phyloP scores from a whole-genome alignment of 2,797 vertebrate species.

The Pipistrellus pygmaeus region DNA sequence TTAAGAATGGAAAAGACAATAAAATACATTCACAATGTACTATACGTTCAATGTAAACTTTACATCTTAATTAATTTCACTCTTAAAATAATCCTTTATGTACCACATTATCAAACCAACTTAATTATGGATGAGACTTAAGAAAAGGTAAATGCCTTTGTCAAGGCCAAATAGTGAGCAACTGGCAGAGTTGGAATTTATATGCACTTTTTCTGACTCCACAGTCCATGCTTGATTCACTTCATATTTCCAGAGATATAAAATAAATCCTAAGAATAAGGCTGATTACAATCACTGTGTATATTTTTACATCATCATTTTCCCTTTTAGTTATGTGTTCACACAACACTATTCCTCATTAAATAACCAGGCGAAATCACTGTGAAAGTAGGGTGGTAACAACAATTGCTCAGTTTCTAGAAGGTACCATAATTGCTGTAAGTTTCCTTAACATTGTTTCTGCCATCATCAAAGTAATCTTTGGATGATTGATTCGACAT shows the following conservation, averaged over 20 bases:
- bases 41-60: background rate
- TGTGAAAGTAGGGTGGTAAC: background rate
- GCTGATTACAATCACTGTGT: background rate
- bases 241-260: background rate
- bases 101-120: background rate
- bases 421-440: background rate
- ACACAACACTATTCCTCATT: background rate
- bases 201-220: background rate
- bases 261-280: background rate
- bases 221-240: background rate
- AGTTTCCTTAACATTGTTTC: background rate
- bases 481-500: background rate
- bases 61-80: background rate
- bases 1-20: background rate
- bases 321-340: background rate
- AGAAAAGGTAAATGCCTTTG: background rate
- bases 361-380: background rate
- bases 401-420: background rate
- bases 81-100: background rate
- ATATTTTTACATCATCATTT: background rate
- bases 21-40: background rate
- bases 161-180: background rate
- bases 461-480: background rate
- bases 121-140: background rate
- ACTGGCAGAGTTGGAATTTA: background rate